phyloP scores from a whole-genome alignment of 1,140 invertebrate genomes.

The Matsumurasca onukii region DNA sequence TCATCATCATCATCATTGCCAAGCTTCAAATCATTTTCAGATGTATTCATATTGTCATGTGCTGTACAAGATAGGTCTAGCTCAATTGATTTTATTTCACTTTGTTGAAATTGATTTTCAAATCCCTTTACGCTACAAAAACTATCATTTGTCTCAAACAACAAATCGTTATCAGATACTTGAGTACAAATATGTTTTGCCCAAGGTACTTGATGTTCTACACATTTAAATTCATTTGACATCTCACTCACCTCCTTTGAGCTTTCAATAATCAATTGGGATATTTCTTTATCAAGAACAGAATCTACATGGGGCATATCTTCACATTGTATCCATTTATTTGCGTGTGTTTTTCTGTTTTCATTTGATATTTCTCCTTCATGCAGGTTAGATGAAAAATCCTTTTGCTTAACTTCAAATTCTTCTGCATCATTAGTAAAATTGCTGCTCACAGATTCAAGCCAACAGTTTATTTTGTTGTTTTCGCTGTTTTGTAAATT shows the following conservation, averaged over 20 bases:
- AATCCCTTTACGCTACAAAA: too few species aligned
- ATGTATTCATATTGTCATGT: not conserved
- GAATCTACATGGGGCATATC: constrained; percentile 22
- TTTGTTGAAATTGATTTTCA: not conserved
- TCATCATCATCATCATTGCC: constrained; percentile 9
- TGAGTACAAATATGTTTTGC: not conserved
- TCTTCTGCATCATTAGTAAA: not conserved
- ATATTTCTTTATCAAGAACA: constrained; percentile 30
- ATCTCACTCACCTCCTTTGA: not conserved
- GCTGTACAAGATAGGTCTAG: not conserved
- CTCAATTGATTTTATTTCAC: not conserved
- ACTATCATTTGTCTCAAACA: not conserved
- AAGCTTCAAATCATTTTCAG: not conserved
- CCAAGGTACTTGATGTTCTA: constrained; percentile 10
- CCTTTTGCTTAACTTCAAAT: constrained; percentile 19
- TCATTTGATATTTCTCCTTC: constrained; percentile 30
- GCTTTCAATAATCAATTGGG: constrained; percentile 27
- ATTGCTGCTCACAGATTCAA: not conserved
- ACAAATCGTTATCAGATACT: not conserved
- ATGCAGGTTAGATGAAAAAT: not conserved
- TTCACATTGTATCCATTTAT: constrained; percentile 25
- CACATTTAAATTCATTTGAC: not conserved
- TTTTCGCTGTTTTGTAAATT: not conserved
- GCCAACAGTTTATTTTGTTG: not conserved
- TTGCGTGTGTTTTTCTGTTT: constrained; percentile 17